Base-by-base conservation (phyloP, 2,888 invertebrate species). In the Masnerella sp. region DNA sequence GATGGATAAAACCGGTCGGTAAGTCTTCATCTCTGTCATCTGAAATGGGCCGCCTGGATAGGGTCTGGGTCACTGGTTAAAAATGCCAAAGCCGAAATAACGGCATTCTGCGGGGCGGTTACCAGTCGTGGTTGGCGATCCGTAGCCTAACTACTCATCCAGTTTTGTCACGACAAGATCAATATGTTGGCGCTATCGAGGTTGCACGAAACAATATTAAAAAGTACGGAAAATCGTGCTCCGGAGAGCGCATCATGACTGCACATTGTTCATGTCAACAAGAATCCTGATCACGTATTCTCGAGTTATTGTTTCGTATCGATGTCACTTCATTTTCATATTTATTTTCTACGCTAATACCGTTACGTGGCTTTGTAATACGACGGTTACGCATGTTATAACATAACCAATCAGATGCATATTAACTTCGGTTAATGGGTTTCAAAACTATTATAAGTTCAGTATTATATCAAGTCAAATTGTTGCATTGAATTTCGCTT, bases 41-140 rank as follows among this genome's bases (percentile, higher is more conserved):
- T 17, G 32, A 65, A 65, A 69, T 74, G 58, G 71, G 62, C 40
- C 67, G 69, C 71, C 62, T 64, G 61, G 74, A 43, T 62, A 78
- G 75, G 82, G 84, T 85, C 83, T 85, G 85, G 86, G 86, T 85
- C 85, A 85, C 80, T 84, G 86, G 85, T 83, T 85, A 86, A 80
- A 81, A 83, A 83, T 83, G 80, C 84, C 81, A 78, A 79, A 82
- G 82, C 78, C 84, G 77, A 84, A 85, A 84, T 86, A 86, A 86
- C 86, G 86, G 86, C 79, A 81, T 77, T 76, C 51, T 69, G 74
- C 62, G 79, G 78, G 80, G 61, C 56, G 78, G 78, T 78, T 82
- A 79, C 80, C 80, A 78, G 78, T 78, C 78, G 74, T 74, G 38
- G 38, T 61, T 30, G 56, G 30, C 32, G 59, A 51, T 18, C 40